These are phyloP conservation scores for Leptosomus discolor DNA, from an alignment of 2,113 vertebrate genomes.

Conservation along the genomic window DNA sequence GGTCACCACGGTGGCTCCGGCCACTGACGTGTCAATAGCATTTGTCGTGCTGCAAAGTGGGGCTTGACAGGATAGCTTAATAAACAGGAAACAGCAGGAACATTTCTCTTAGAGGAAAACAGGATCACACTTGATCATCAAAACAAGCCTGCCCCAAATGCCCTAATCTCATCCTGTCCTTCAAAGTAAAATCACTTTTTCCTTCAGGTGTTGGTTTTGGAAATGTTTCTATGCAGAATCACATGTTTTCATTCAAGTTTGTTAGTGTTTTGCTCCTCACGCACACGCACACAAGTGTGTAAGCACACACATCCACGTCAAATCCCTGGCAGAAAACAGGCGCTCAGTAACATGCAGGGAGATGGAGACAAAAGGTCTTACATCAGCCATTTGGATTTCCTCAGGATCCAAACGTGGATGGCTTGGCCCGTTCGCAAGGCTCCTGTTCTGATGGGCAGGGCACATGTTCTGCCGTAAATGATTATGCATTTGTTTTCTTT, in stretches of 20 bases:
- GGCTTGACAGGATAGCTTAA: neutral
- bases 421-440: constrained; percentile 91
- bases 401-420: constrained; percentile 94
- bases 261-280: neutral
- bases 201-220: neutral
- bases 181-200: neutral
- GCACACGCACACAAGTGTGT: neutral
- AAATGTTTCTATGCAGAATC: neutral
- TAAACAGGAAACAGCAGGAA: neutral
- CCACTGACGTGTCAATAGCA: fast-evolving
- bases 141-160: neutral
- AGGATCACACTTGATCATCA: neutral
- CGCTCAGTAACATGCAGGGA: neutral
- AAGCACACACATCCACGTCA: neutral
- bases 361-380: constrained; percentile 66
- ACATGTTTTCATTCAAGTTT: neutral
- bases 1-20: fast-evolving
- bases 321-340: neutral
- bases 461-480: constrained; percentile 97
- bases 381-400: constrained; percentile 96
- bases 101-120: neutral
- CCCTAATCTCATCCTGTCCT: neutral
- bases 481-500: constrained; percentile 97
- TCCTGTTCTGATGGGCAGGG: constrained; percentile 92
- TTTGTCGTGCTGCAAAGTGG: neutral